Evolutionary conservation across 2,888 invertebrate species (phyloP).

Genomic region (Danaus chrysippus): DNA sequence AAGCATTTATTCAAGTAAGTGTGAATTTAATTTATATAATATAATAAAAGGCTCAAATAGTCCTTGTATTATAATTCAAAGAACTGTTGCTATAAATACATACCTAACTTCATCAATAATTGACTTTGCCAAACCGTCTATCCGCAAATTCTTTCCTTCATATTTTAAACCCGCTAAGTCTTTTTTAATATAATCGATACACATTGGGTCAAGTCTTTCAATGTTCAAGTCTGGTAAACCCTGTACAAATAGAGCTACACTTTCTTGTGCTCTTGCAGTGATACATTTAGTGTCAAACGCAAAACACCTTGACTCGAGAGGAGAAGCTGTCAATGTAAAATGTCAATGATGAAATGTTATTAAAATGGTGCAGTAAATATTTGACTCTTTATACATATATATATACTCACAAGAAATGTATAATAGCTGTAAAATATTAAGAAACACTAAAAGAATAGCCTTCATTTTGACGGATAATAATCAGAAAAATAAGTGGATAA

Average conservation of each 20-base stretch:
- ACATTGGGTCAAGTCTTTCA: constrained; percentile 48
- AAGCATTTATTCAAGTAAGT: too few species aligned
- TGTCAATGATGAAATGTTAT: neutral
- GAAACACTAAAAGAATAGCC: too few species aligned
- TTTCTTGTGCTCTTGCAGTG: constrained; percentile 2
- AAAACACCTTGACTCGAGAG: neutral
- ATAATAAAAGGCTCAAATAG: too few species aligned
- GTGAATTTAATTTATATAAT: too few species aligned
- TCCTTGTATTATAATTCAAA: too few species aligned
- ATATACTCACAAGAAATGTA: too few species aligned
- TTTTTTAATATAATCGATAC: constrained; percentile 29
- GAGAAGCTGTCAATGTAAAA: neutral
- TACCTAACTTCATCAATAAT: constrained; percentile 23
- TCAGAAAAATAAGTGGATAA: too few species aligned
- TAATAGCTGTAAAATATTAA: too few species aligned
- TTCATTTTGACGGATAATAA: too few species aligned
- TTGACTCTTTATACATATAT: too few species aligned
- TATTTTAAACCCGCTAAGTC: constrained; percentile 50
- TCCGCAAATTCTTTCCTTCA: constrained; percentile 37
- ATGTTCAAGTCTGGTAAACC: constrained; percentile 50
- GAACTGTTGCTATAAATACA: neutral
- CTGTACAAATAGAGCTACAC: neutral
- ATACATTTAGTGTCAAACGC: neutral
- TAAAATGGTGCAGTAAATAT: too few species aligned
- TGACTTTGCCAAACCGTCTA: constrained; percentile 24